Percentiles rank a stretch among this genome's conserved stretches.
These are phyloP conservation scores for Cryptotis parvus DNA, from an alignment of 2,113 vertebrate genomes.

Conservation along the genomic window DNA sequence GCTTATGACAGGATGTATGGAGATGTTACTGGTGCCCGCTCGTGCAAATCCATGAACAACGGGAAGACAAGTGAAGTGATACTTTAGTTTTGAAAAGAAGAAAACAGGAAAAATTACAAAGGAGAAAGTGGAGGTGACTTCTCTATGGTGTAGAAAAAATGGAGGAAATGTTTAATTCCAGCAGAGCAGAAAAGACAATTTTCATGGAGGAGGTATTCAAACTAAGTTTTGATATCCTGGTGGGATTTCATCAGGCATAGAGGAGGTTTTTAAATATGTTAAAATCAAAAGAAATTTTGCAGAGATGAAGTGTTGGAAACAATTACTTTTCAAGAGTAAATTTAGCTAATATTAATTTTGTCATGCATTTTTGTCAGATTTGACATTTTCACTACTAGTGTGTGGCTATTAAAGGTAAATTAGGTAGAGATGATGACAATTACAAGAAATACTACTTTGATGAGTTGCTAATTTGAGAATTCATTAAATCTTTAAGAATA, in stretches of 20 bases:
- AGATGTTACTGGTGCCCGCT: too few species aligned
- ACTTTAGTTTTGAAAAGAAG: neutral
- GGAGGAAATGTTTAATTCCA: neutral
- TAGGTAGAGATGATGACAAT: slow-evolving; percentile 44
- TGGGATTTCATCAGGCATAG: neutral
- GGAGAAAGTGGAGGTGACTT: neutral
- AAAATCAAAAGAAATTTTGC: slow-evolving; percentile 6
- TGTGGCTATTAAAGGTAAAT: slow-evolving; percentile 46
- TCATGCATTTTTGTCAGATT: slow-evolving; percentile 55
- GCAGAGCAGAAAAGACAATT: neutral
- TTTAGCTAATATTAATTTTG: slow-evolving; percentile 55
- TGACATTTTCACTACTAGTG: slow-evolving; percentile 47
- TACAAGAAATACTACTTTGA: slow-evolving; percentile 26
- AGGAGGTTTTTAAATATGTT: neutral
- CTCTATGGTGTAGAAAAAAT: neutral
- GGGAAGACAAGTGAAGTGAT: too few species aligned
- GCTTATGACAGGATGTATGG: too few species aligned
- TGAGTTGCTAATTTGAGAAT: slow-evolving; percentile 36
- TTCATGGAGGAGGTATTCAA: neutral
- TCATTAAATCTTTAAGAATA: slow-evolving; percentile 39
- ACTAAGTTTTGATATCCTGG: neutral
- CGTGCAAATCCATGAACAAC: too few species aligned
- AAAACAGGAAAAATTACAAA: neutral
- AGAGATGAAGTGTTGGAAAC: neutral
- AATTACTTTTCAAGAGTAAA: slow-evolving; percentile 48